Evolutionary conservation across 1,140 invertebrate genomes (phyloP).

Genomic region (Tetragonula clypearis): DNA sequence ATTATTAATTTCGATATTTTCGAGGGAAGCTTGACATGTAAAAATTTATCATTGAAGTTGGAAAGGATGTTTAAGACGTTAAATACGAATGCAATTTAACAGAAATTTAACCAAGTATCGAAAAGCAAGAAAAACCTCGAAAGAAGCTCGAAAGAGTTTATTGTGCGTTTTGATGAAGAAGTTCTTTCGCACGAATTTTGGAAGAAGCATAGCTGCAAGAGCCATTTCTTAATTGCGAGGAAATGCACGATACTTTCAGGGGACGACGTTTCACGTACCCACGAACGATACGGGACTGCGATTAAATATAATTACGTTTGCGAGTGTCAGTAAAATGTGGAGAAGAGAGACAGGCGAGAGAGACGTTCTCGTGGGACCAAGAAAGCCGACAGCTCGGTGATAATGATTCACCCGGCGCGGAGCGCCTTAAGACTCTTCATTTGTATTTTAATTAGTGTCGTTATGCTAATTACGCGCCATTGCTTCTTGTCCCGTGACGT

Average conservation of each 20-base stretch:
- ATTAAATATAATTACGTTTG: constrained; percentile 77
- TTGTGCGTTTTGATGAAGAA: neutral
- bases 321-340: constrained; percentile 74
- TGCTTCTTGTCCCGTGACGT: constrained; percentile 76
- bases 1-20: neutral
- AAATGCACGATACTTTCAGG: constrained; percentile 32
- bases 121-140: too few relatives aligned
- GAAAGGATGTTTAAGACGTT: neutral
- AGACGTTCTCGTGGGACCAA: constrained; percentile 50
- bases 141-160: neutral
- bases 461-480: constrained; percentile 82
- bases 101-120: neutral
- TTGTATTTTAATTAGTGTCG: constrained; percentile 83
- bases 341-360: constrained; percentile 57
- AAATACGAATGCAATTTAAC: neutral
- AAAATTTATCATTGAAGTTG: neutral
- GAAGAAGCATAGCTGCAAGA: neutral
- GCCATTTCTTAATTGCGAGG: neutral
- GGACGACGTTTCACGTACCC: constrained; percentile 42
- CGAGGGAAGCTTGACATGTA: neutral
- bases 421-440: constrained; percentile 80
- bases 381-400: constrained; percentile 71
- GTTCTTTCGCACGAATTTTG: neutral
- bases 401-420: constrained; percentile 78
- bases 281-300: constrained; percentile 60